Evolutionary conservation across 2,797 vertebrate genomes (phyloP), one percentile per base, ranked within the genome.

Genomic region (Emydoidea blandingii): DNA sequence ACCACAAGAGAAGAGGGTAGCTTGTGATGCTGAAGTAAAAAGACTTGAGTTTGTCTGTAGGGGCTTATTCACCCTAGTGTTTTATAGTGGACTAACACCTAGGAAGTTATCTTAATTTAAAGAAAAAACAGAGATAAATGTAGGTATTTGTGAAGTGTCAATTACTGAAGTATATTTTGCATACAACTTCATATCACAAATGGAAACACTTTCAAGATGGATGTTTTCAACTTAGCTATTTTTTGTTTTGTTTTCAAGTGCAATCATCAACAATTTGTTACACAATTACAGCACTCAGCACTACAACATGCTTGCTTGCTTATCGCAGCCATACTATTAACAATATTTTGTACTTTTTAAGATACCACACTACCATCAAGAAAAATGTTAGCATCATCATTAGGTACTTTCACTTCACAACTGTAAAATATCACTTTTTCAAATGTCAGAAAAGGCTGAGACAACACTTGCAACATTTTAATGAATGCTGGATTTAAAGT

Each of bases 351-450:
- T 47, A 47, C 25, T 12, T 83, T 91, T 93, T 74, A 94, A 57
- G 62, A 31, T 65, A 18, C 34, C 34, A 85, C 57, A 49, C 25
- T 31, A 80, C 19, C 53, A 88, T 8, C 29, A 65, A 19, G 34
- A 18, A 65, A 84, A 59, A 95, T 93, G 87, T 11, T 4, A 8
- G 47, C 84, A 16, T 54, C 93, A 92, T 82, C 50, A 78, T 74
- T 92, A 31, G 37, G 47, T 65, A 84, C 21, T 31, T 95, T 80
- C 89, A 92, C 89, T 74, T 87, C 87, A 80, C 1, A 4, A 84
- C 79, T 87, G 34, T 31, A 93, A 91, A 95, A 76, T 76, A 81
- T 79, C 12, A 89, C 80, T 93, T 88, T 56, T 57, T 29, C 94
- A 96, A 76, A 88, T 34, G 34, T 85, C 29, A 92, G 29, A 34